A percentile compares a stretch with the other conserved stretches of the same genome.
Conservation (phyloP, 2,888 invertebrate genomes). For the Cerastis rubricosa region DNA sequence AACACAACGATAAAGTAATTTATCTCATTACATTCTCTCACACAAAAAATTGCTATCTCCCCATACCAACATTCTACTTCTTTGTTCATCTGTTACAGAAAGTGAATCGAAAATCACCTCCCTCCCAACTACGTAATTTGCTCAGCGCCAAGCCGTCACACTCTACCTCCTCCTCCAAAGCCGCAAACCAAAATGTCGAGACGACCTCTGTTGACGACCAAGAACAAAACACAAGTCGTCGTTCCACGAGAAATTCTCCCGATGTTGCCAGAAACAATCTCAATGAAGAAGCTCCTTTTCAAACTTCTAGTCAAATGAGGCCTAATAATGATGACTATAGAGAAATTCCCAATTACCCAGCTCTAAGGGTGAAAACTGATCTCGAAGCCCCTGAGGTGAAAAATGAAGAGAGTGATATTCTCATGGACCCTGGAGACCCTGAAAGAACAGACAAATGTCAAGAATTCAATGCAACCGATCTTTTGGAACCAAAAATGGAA, state of each 20-base stretch:
- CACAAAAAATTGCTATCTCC: slow-evolving; percentile 8
- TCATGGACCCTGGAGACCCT: slow-evolving; percentile 87
- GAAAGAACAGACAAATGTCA: slow-evolving; percentile 85
- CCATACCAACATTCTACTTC: slow-evolving; percentile 20
- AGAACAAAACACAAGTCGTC: slow-evolving; percentile 86
- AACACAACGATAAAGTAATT: slow-evolving; percentile 89
- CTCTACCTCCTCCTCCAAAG: slow-evolving; percentile 90
- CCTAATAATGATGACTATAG: slow-evolving; percentile 90
- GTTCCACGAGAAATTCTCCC: slow-evolving; percentile 89
- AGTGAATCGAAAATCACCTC: slow-evolving; percentile 89
- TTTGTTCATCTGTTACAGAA: slow-evolving; percentile 80
- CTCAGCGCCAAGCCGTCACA: slow-evolving; percentile 90
- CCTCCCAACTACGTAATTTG: slow-evolving; percentile 90
- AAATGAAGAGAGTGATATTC: slow-evolving; percentile 87
- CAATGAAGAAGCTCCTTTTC: slow-evolving; percentile 89
- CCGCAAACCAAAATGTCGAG: slow-evolving; percentile 90
- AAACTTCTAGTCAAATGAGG: slow-evolving; percentile 91
- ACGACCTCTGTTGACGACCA: slow-evolving; percentile 86
- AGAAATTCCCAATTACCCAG: slow-evolving; percentile 88
- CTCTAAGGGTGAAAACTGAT: slow-evolving; percentile 90
- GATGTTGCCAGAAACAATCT: slow-evolving; percentile 90
- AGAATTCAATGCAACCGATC: slow-evolving; percentile 87
- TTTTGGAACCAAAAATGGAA: slow-evolving; percentile 93
- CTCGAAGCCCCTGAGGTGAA: slow-evolving; percentile 89
- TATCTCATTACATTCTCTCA: slow-evolving; percentile 8